Evolutionary conservation across 2,888 invertebrate species (phyloP).

Genomic region (Drosophila quinaria): DNA sequence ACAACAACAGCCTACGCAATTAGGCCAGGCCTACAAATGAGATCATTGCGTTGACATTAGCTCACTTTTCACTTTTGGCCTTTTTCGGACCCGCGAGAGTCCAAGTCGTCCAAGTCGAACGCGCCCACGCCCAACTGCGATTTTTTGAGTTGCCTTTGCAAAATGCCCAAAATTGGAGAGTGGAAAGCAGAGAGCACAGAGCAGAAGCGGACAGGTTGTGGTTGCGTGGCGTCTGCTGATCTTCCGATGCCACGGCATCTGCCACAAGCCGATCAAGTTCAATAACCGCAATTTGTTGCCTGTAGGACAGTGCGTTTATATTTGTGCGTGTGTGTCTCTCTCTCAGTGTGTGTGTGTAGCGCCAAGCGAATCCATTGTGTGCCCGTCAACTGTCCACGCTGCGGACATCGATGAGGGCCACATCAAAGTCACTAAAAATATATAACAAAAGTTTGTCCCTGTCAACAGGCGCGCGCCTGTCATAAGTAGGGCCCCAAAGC

Average conservation of each 20-base stretch:
- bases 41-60: constrained; percentile 76
- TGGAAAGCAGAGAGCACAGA: constrained; percentile 28
- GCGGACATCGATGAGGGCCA: constrained; percentile 78
- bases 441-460: constrained; percentile 71
- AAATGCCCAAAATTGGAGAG: constrained; percentile 74
- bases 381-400: constrained; percentile 75
- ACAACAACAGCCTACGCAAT: constrained; percentile 65
- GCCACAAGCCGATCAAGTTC: constrained; percentile 59
- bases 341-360: constrained; percentile 59
- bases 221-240: constrained; percentile 49
- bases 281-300: constrained; percentile 78
- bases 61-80: constrained; percentile 79
- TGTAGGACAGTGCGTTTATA: constrained; percentile 31
- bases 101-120: constrained; percentile 16
- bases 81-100: constrained; percentile 50
- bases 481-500: constrained; percentile 69
- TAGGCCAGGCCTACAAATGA: constrained; percentile 74
- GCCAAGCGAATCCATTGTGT: constrained; percentile 74
- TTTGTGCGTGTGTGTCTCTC: constrained; percentile 1
- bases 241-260: constrained; percentile 9
- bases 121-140: constrained; percentile 30
- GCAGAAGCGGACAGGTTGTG: constrained; percentile 43
- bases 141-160: constrained; percentile 34
- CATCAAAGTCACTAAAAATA: constrained; percentile 78
- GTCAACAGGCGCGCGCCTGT: constrained; percentile 75